Evolutionary conservation across 2,113 vertebrate genomes (phyloP).

Genomic region (Phylloscopus trochiloides): DNA sequence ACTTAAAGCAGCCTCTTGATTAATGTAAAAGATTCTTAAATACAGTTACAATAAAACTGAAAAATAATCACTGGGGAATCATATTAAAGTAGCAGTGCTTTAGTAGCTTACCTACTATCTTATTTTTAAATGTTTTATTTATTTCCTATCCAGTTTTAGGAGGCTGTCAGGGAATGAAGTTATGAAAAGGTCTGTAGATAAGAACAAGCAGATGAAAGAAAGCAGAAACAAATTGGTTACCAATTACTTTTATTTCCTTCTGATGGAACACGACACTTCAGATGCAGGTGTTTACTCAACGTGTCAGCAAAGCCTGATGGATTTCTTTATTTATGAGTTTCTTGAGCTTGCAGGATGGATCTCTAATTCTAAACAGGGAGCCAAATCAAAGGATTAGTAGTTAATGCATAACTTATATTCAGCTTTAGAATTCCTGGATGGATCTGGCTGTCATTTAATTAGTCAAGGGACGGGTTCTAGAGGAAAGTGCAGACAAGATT

Average conservation of each 20-base stretch:
- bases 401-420: slow-evolving; percentile 51
- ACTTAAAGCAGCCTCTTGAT: neutral
- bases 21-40: neutral
- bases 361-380: slow-evolving; percentile 23
- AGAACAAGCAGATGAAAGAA: slow-evolving; percentile 47
- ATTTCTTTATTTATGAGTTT: slow-evolving; percentile 43
- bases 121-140: slow-evolving; percentile 54
- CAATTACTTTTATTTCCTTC: slow-evolving; percentile 43
- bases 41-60: neutral
- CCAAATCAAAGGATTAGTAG: slow-evolving; percentile 36
- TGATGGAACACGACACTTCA: slow-evolving; percentile 53
- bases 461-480: neutral
- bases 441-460: slow-evolving; percentile 27
- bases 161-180: slow-evolving; percentile 17
- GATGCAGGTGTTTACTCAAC: slow-evolving; percentile 16
- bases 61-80: neutral
- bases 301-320: neutral
- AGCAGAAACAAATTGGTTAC: slow-evolving; percentile 39
- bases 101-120: neutral
- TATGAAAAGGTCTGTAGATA: neutral
- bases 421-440: neutral
- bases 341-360: neutral
- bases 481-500: neutral
- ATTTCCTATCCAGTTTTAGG: slow-evolving; percentile 20
- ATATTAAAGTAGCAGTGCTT: neutral